phyloP scores from a whole-genome alignment of 1,140 invertebrate species.

The Apis cerana region DNA sequence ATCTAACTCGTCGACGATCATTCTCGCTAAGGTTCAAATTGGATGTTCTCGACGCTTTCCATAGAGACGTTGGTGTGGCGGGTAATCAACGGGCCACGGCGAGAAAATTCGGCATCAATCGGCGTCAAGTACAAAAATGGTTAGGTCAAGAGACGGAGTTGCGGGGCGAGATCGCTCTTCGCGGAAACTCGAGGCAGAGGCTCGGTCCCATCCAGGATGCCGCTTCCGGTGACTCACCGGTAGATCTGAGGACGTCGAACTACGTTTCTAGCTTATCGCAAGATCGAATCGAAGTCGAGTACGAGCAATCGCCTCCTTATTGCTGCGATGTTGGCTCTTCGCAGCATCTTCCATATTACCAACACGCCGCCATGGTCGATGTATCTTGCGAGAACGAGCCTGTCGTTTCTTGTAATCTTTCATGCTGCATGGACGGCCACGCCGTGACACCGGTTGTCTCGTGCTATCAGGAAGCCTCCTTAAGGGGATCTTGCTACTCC shows the following conservation, averaged over 20 bases:
- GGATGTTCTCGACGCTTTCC: constrained; percentile 81
- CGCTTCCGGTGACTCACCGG: constrained; percentile 77
- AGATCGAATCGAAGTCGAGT: constrained; percentile 52
- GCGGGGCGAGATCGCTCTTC: constrained; percentile 74
- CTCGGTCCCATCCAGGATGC: constrained; percentile 69
- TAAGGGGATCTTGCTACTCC: constrained; percentile 54
- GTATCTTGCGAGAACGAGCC: constrained; percentile 48
- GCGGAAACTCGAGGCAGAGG: constrained; percentile 75
- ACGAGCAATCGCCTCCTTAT: constrained; percentile 57
- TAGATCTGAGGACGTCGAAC: constrained; percentile 77
- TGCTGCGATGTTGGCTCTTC: constrained; percentile 61
- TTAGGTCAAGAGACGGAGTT: constrained; percentile 82
- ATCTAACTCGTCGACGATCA: constrained; percentile 78
- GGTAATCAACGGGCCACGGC: constrained; percentile 85
- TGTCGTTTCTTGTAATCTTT: constrained; percentile 35
- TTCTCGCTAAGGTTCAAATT: constrained; percentile 82
- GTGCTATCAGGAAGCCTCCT: constrained; percentile 57
- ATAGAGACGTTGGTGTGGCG: constrained; percentile 80
- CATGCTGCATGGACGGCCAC: constrained; percentile 67
- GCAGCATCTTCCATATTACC: constrained; percentile 28
- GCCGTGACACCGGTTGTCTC: constrained; percentile 25
- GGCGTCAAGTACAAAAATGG: constrained; percentile 86
- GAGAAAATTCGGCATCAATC: constrained; percentile 84
- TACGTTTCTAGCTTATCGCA: constrained; percentile 37
- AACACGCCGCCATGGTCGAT: constrained; percentile 7